Evolutionary conservation across 2,113 vertebrate genomes (phyloP).

Genomic region (Esox niger): DNA sequence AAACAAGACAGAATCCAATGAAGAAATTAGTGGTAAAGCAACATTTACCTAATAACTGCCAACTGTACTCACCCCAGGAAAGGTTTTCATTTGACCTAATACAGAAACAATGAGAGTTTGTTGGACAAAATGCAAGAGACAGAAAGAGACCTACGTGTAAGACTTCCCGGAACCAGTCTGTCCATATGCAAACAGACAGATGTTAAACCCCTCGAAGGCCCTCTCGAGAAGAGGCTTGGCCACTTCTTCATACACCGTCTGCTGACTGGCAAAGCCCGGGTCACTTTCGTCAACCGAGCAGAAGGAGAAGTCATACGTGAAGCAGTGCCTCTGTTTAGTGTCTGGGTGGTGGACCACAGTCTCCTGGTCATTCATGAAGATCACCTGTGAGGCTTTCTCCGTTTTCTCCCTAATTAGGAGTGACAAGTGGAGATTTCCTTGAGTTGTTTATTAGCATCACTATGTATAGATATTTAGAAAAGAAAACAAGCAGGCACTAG

Average conservation of each 20-base stretch:
- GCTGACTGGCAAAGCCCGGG: constrained; percentile 79
- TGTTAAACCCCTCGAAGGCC: constrained; percentile 91
- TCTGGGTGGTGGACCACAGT: constrained; percentile 78
- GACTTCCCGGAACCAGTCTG: constrained; percentile 98
- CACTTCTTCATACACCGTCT: constrained; percentile 78
- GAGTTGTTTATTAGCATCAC: too few relatives aligned
- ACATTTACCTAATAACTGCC: not conserved
- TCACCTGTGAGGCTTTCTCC: constrained; percentile 74
- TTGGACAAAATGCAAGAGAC: not conserved
- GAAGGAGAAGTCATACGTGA: constrained; percentile 85
- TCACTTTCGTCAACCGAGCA: constrained; percentile 83
- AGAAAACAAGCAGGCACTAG: too few relatives aligned
- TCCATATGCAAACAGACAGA: constrained; percentile 94
- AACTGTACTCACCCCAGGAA: too few relatives aligned
- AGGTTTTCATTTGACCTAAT: too few relatives aligned
- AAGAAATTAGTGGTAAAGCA: not conserved
- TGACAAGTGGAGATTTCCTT: not conserved
- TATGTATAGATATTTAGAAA: too few relatives aligned
- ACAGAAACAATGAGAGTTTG: not conserved
- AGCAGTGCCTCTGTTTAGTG: constrained; percentile 80
- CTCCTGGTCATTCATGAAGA: constrained; percentile 82
- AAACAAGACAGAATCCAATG: not conserved
- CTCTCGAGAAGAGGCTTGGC: constrained; percentile 83
- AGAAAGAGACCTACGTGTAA: constrained; percentile 82
- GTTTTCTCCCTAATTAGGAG: constrained; percentile 76